phyloP scores from a whole-genome alignment of 2,888 invertebrate genomes.

The Sclerodermus sp. region DNA sequence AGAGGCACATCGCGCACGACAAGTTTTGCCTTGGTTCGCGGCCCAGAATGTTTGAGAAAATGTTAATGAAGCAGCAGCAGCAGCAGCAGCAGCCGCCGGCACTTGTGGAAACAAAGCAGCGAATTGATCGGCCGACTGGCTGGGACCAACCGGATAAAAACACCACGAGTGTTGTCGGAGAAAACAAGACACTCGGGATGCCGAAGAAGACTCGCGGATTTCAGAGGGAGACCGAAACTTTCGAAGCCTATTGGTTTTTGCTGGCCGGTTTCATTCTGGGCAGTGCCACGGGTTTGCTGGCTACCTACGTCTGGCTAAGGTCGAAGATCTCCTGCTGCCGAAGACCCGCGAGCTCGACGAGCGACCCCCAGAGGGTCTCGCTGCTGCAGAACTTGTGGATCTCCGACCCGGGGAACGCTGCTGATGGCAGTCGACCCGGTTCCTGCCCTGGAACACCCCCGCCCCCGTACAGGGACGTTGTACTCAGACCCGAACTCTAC shows the following conservation, averaged over 20 bases:
- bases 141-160: conserved; percentile 1
- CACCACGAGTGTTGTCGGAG: neutral
- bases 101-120: no score
- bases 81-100: no score
- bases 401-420: conserved; percentile 13
- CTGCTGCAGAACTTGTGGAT: conserved; percentile 36
- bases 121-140: neutral
- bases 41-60: conserved; percentile 36
- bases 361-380: conserved; percentile 33
- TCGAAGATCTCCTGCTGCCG: conserved; percentile 22
- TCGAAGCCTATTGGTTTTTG: conserved; percentile 41
- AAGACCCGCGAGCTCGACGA: neutral
- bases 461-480: conserved; percentile 51
- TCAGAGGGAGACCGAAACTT: no score
- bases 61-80: conserved; percentile 20
- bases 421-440: conserved; percentile 18
- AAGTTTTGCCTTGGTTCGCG: conserved; percentile 22
- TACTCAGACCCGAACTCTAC: conserved; percentile 36
- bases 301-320: conserved; percentile 41
- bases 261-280: conserved; percentile 44
- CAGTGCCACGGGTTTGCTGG: conserved; percentile 32
- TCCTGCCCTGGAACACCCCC: conserved; percentile 50
- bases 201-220: neutral
- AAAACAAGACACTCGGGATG: neutral
- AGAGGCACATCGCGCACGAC: conserved; percentile 21